Evolutionary conservation across 2,113 vertebrate genomes (phyloP).

Genomic region (Pipra filicauda): DNA sequence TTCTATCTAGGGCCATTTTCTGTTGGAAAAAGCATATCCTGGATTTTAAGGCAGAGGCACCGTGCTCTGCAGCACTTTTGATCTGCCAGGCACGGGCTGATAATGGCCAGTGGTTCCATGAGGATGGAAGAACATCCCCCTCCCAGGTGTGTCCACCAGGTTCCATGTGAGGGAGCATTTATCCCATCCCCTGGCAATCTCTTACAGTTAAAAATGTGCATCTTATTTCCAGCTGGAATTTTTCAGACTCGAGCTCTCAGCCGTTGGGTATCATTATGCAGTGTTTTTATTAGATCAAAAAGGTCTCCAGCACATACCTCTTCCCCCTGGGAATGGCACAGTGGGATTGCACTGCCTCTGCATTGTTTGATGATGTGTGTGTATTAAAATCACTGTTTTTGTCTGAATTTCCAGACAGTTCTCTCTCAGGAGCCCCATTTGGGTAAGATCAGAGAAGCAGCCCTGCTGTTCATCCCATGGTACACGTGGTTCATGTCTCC

Average conservation of each 20-base stretch:
- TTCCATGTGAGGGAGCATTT: rapidly evolving
- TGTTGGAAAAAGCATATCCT: rapidly evolving
- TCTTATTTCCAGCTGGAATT: neutral
- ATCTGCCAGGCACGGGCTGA: rapidly evolving
- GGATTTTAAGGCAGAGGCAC: neutral
- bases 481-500: rapidly evolving
- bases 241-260: neutral
- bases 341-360: neutral
- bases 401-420: neutral
- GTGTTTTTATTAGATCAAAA: neutral
- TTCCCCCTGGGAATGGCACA: neutral
- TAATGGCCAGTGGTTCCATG: rapidly evolving
- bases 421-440: neutral
- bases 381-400: neutral
- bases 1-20: neutral
- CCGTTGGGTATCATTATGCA: neutral
- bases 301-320: neutral
- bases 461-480: neutral
- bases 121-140: neutral
- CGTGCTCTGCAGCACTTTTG: neutral
- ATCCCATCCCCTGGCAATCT: neutral
- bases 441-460: neutral
- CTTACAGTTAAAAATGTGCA: neutral
- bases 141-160: rapidly evolving
- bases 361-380: neutral